Evolutionary conservation across 2,113 vertebrate species (phyloP).

Genomic region (Gadus macrocephalus): DNA sequence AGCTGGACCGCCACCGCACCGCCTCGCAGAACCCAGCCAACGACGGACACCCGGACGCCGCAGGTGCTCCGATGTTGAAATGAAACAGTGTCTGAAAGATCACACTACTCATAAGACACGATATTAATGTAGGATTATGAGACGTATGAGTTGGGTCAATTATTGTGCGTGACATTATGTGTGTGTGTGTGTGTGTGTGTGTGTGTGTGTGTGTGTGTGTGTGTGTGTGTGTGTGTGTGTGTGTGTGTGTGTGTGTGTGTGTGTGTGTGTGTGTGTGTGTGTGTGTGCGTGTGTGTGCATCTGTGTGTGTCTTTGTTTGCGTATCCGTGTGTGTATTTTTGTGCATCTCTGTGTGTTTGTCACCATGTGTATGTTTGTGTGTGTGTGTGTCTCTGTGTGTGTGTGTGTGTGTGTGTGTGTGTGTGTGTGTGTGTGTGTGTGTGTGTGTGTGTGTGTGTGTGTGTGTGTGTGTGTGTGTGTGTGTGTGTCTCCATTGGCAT

Average conservation of each 20-base stretch:
- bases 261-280: background rate
- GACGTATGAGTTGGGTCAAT: too few species aligned
- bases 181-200: background rate
- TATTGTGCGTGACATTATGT: background rate
- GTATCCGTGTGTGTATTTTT: background rate
- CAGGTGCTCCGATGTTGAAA: slow-evolving; percentile 31
- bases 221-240: background rate
- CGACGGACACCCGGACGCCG: background rate
- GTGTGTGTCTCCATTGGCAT: too few species aligned
- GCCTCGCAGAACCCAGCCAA: background rate
- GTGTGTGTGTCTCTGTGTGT: too few species aligned
- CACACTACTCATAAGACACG: too few species aligned
- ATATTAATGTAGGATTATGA: background rate
- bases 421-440: too few species aligned
- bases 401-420: too few species aligned
- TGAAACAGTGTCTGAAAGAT: too few species aligned
- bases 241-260: background rate
- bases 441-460: too few species aligned
- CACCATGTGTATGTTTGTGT: too few species aligned
- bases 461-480: too few species aligned
- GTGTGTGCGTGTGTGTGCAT: background rate
- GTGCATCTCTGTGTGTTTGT: too few species aligned
- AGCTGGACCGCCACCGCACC: slow-evolving; percentile 60
- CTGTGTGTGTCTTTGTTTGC: too few species aligned
- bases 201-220: background rate